These are phyloP conservation scores for Orthosia cruda DNA, from an alignment of 2,888 invertebrate genomes.

Conservation along the genomic window DNA sequence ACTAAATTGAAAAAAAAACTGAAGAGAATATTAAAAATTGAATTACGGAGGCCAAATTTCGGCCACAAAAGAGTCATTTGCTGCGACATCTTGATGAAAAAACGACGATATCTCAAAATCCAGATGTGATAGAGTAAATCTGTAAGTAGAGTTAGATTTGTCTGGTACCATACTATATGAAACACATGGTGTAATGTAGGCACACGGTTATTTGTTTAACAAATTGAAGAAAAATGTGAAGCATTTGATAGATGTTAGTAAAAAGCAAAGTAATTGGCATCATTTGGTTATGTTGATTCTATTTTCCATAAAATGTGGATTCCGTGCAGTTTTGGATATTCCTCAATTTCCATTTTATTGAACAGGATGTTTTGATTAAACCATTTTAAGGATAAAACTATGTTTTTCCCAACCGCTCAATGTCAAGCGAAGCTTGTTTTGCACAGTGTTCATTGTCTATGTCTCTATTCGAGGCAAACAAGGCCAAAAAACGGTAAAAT, in stretches of 20 bases:
- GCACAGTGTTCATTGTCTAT: conserved; percentile 59
- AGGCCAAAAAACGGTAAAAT: conserved; percentile 91
- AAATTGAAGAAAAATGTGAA: background rate
- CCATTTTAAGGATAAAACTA: conserved; percentile 49
- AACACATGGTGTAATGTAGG: conserved; percentile 5
- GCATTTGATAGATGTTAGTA: background rate
- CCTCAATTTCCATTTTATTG: conserved; percentile 21
- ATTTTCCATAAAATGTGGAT: background rate
- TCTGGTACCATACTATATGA: background rate
- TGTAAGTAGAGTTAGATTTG: conserved; percentile 35
- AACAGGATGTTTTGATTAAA: conserved; percentile 26
- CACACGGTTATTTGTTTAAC: conserved; percentile 11
- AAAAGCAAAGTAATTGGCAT: background rate
- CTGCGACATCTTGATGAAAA: conserved; percentile 2
- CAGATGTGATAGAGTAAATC: conserved; percentile 38
- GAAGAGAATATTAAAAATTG: background rate
- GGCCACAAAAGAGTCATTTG: background rate
- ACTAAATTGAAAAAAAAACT: background rate
- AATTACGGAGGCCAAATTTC: background rate
- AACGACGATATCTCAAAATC: conserved; percentile 38
- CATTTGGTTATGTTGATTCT: background rate
- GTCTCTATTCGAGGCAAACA: conserved; percentile 76
- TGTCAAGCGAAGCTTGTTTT: conserved; percentile 50
- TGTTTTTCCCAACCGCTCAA: conserved; percentile 53
- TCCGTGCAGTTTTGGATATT: background rate